Percentiles rank a stretch among this genome's conserved stretches.
Conservation (phyloP, 1,140 invertebrate genomes). For the Mactra quadrangularis region DNA sequence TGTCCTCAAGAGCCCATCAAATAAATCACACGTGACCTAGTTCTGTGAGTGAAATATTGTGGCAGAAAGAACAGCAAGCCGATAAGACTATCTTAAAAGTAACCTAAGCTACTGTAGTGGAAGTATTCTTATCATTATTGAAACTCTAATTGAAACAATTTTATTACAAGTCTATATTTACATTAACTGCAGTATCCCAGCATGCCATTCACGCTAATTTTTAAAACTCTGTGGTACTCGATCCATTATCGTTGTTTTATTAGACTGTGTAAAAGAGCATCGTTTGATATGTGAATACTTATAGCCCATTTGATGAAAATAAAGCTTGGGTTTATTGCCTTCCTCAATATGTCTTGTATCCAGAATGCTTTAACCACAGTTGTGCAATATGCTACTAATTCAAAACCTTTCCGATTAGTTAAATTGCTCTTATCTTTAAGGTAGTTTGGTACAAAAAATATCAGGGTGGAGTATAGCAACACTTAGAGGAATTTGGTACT, state of each 20-base stretch:
- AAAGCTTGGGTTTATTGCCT: conserved; percentile 26
- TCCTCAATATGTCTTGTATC: conserved; percentile 38
- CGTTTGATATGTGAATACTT: conserved; percentile 41
- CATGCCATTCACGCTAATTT: conserved; percentile 24
- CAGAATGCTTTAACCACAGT: not conserved
- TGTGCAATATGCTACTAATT: too few species aligned
- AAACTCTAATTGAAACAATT: conserved; percentile 26
- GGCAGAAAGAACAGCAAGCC: too few species aligned
- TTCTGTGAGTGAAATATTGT: too few species aligned
- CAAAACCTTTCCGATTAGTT: not conserved
- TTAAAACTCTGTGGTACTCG: not conserved
- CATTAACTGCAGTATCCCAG: conserved; percentile 24
- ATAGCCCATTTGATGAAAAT: conserved; percentile 44
- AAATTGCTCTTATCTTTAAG: not conserved
- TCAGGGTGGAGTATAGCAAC: too few species aligned
- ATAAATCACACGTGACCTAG: too few species aligned
- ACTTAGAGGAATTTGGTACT: too few species aligned
- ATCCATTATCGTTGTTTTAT: conserved; percentile 40
- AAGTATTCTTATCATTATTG: too few species aligned
- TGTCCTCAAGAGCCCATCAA: too few species aligned
- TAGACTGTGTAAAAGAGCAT: not conserved
- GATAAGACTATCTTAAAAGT: too few species aligned
- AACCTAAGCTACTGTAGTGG: too few species aligned
- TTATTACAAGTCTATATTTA: conserved; percentile 24
- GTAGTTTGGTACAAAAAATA: too few species aligned